Evolutionary conservation across 1,140 invertebrate species (phyloP).

Genomic region (Neotoxoptera formosana): DNA sequence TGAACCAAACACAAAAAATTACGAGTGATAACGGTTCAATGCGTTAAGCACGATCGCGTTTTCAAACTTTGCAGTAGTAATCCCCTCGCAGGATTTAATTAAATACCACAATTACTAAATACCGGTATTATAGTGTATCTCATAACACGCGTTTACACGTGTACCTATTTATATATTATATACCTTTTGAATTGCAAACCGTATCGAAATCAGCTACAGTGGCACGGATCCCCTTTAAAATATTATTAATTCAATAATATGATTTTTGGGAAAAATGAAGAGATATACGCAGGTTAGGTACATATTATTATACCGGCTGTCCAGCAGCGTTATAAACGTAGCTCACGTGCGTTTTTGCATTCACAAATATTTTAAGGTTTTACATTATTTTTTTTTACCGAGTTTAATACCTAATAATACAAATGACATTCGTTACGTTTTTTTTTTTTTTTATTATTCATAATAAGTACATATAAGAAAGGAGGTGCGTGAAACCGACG

Average conservation of each 20-base stretch:
- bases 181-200: background rate
- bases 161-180: no score
- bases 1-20: background rate
- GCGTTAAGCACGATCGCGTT: constrained; percentile 21
- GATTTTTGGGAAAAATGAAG: constrained; percentile 1
- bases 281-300: background rate
- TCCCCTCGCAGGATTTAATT: constrained; percentile 8
- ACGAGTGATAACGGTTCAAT: background rate
- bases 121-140: constrained; percentile 7
- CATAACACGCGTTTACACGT: constrained; percentile 3
- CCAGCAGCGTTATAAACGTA: background rate
- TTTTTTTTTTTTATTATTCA: background rate
- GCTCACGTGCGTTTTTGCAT: background rate
- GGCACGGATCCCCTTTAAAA: background rate
- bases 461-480: background rate
- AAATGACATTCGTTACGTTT: constrained; percentile 22
- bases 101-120: constrained; percentile 30
- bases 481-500: constrained; percentile 28
- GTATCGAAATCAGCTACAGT: background rate
- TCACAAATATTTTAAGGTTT: background rate
- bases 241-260: background rate
- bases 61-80: constrained; percentile 1
- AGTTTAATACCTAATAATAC: background rate
- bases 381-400: background rate
- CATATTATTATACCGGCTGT: no score